These are phyloP conservation scores for Meganola albula DNA, from an alignment of 2,888 invertebrate species.

Conservation along the genomic window DNA sequence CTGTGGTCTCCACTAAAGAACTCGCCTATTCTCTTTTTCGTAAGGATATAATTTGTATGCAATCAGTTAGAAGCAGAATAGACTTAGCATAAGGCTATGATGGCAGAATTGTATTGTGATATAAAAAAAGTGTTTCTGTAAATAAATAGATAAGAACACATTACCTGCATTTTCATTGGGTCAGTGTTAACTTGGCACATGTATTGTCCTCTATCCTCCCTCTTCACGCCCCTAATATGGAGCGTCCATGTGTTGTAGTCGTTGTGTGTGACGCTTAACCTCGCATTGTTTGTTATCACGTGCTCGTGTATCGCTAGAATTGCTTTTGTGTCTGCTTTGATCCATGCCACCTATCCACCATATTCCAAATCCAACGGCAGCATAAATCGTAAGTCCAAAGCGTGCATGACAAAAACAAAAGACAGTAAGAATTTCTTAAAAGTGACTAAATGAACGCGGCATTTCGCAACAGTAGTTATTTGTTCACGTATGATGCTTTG, in stretches of 20 bases:
- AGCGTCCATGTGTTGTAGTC: constrained; percentile 96
- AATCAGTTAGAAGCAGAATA: too few species aligned
- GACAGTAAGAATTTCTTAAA: not conserved
- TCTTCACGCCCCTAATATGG: constrained; percentile 88
- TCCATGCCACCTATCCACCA: constrained; percentile 90
- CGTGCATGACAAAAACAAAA: constrained; percentile 25
- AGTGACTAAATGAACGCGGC: too few species aligned
- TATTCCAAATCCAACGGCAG: constrained; percentile 14
- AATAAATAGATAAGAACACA: too few species aligned
- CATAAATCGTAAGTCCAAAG: constrained; percentile 22
- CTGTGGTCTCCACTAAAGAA: too few species aligned
- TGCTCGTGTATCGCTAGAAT: constrained; percentile 95
- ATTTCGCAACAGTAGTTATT: too few species aligned
- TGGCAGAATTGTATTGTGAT: too few species aligned
- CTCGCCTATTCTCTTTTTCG: too few species aligned
- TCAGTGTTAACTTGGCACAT: constrained; percentile 98
- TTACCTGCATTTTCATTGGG: constrained; percentile 96
- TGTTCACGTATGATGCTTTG: constrained; percentile 42
- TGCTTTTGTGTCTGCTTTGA: constrained; percentile 95
- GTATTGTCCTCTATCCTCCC: constrained; percentile 92
- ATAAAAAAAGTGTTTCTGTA: too few species aligned
- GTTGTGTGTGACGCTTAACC: constrained; percentile 92
- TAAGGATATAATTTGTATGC: too few species aligned
- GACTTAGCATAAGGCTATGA: too few species aligned
- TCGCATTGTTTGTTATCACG: constrained; percentile 94